phyloP scores from a whole-genome alignment of 2,888 invertebrate species.

The Petrolisthes cinctipes region DNA sequence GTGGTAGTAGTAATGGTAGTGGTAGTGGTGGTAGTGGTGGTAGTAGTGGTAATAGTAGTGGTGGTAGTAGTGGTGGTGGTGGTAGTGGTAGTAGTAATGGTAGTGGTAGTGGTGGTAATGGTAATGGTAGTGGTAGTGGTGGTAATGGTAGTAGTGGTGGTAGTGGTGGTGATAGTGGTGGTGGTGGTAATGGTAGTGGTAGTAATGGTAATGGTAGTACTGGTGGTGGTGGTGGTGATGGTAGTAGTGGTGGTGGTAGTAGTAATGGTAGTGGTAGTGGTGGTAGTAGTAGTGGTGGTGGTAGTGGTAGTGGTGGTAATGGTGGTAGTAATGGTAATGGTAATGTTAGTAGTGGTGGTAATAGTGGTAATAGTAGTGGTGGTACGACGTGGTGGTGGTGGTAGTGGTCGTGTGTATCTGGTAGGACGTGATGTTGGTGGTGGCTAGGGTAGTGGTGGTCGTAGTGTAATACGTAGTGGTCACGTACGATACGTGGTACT shows the following conservation, averaged over 20 bases:
- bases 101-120: slow-evolving; percentile 11
- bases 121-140: slow-evolving; percentile 8
- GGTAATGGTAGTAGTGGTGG: slow-evolving; percentile 6
- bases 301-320: slow-evolving; percentile 11
- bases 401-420: no score
- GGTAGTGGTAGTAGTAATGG: background rate
- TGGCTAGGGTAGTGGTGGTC: no score
- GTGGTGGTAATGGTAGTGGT: slow-evolving; percentile 14
- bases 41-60: background rate
- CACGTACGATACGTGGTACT: no score
- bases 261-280: slow-evolving; percentile 10
- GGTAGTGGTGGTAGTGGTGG: slow-evolving; percentile 12
- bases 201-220: slow-evolving; percentile 15
- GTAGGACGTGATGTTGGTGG: no score
- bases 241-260: slow-evolving; percentile 10
- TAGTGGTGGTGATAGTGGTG: background rate
- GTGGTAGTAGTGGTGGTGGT: background rate
- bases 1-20: background rate
- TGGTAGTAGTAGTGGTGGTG: slow-evolving; percentile 13
- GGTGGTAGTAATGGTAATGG: slow-evolving; percentile 5
- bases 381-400: slow-evolving; percentile 13
- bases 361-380: background rate
- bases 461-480: no score
- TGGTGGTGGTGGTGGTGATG: slow-evolving; percentile 11
- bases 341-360: background rate